Conservation (phyloP, 1,140 invertebrate species). For the Drosophila sp. region DNA sequence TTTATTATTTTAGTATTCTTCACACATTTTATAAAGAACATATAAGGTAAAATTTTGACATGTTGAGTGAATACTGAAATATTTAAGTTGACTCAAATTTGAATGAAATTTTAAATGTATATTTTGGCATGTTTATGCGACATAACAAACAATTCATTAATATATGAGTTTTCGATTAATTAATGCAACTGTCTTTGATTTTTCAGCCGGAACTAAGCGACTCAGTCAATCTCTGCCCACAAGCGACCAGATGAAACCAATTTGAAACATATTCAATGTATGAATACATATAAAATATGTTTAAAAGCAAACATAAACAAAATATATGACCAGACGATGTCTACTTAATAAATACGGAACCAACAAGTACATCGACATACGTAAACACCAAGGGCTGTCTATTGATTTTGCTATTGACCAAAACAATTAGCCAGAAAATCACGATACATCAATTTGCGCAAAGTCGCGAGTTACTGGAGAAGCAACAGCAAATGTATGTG, state of each 20-base stretch:
- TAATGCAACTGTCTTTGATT: background rate
- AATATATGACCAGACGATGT: constrained; percentile 41
- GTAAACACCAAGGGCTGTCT: constrained; percentile 17
- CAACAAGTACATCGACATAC: background rate
- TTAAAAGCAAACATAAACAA: constrained; percentile 15
- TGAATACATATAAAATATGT: constrained; percentile 26
- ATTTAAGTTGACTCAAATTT: background rate
- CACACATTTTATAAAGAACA: background rate
- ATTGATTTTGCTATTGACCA: constrained; percentile 53
- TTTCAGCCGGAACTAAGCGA: constrained; percentile 16
- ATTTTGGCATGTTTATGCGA: too few relatives aligned
- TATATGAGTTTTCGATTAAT: constrained; percentile 13
- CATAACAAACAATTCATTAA: constrained; percentile 6
- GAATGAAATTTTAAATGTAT: background rate
- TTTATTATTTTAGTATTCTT: constrained; percentile 5
- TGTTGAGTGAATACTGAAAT: too few relatives aligned
- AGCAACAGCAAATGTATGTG: constrained; percentile 12
- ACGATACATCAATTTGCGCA: constrained; percentile 79
- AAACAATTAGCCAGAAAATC: constrained; percentile 74
- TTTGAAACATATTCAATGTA: constrained; percentile 46
- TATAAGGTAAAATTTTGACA: background rate
- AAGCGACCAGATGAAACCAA: constrained; percentile 66
- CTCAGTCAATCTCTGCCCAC: constrained; percentile 51
- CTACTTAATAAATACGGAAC: constrained; percentile 49
- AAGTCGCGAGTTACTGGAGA: constrained; percentile 51